Conservation (phyloP, 2,113 vertebrate species). For the Azemiops feae region DNA sequence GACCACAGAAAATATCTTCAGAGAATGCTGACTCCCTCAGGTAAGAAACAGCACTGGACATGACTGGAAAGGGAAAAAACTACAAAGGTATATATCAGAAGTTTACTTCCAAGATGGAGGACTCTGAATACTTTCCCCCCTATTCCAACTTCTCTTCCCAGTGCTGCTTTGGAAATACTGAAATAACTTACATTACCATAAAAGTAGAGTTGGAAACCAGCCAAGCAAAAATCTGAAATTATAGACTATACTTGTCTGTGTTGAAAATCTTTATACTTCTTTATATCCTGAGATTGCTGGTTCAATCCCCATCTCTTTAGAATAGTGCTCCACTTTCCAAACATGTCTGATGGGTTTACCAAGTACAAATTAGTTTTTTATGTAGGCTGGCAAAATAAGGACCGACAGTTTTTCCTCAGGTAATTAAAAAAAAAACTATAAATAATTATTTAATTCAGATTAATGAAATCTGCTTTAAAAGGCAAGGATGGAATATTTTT, state of each 20-base stretch:
- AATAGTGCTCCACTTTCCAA: background rate
- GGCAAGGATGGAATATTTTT: background rate
- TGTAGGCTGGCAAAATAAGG: background rate
- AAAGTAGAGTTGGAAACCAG: background rate
- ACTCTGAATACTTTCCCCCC: background rate
- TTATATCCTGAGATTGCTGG: background rate
- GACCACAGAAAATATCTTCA: background rate
- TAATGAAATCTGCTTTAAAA: background rate
- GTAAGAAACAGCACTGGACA: background rate
- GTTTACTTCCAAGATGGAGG: background rate
- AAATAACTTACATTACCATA: background rate
- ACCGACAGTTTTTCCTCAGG: background rate
- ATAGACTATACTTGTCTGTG: background rate
- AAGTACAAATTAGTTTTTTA: background rate
- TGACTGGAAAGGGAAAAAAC: background rate
- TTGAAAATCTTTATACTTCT: background rate
- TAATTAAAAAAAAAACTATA: background rate
- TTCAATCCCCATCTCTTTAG: background rate
- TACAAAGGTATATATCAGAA: background rate
- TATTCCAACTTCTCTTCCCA: background rate
- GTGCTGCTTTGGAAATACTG: background rate
- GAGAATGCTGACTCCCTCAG: background rate
- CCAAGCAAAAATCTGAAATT: rapidly evolving
- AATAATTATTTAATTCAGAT: background rate
- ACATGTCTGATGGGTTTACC: background rate